Evolutionary conservation across 1,140 invertebrate species (phyloP), one percentile per base, ranked within the genome.

Genomic region (Aporrectodea caliginosa): DNA sequence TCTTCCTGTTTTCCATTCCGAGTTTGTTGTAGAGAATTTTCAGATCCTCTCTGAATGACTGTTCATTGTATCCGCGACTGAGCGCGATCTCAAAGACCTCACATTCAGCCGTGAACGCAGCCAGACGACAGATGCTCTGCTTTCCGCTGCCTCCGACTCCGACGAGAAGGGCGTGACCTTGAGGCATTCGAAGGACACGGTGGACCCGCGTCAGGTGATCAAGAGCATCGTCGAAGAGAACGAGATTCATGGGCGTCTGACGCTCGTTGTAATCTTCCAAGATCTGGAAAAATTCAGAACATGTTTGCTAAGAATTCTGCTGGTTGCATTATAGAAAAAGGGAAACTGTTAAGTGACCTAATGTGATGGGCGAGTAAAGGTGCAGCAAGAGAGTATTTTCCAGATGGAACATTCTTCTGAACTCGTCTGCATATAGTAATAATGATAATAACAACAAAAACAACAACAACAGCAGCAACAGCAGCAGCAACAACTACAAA

Each of bases 111-210:
- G 86, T 83, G 81, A 85, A 88, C 0, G 87, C 85, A 1, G 88
- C 88, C 30, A 89, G 81, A 35, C 84, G 84, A 81, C 87, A 87
- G 78, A 89, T 81, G 77, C 84, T 85, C 91, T 33, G 95, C 88
- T 96, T 96, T 16, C 95, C 95, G 84, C 93, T 92, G 27, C 94
- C 94, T 1, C 93, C 94, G 0, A 94, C 93, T 14, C 95, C 95
- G 1, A 97, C 92, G 30, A 96, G 88, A 84, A 97, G 89, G 2
- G 93, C 91, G 84, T 97, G 94, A 0, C 94, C 94, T 81, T 92
- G 91, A 84, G 94, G 91, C 91, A 95, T 93, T 73, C 94, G 90
- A 71, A 96, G 87, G 0, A 92, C 92, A 77, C 95, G 91, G 82
- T 96, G 94, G 0, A 95, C 91, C 73, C 95, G 90, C 0, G 93